Evolutionary conservation across 2,888 invertebrate species (phyloP).

Genomic region (Entomobrya proxima): DNA sequence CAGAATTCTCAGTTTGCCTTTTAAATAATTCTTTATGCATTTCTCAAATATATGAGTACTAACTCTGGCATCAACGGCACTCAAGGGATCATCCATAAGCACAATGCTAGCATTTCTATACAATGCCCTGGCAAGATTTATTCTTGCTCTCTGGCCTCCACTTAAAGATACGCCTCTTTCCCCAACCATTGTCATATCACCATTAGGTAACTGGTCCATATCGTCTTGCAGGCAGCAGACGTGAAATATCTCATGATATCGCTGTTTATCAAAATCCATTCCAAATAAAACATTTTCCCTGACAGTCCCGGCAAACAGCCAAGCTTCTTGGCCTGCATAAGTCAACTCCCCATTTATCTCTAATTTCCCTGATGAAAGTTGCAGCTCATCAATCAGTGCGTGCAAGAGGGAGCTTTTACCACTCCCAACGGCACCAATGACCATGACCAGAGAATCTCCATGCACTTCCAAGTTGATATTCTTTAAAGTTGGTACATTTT

Average conservation of each 20-base stretch:
- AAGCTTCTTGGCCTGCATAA: slow-evolving; percentile 68
- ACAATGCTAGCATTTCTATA: slow-evolving; percentile 79
- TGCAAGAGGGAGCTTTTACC: slow-evolving; percentile 73
- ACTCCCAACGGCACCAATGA: slow-evolving; percentile 75
- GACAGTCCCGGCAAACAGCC: slow-evolving; percentile 70
- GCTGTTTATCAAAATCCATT: slow-evolving; percentile 50
- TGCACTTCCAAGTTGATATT: slow-evolving; percentile 83
- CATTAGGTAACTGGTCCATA: slow-evolving; percentile 66
- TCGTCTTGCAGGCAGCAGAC: slow-evolving; percentile 77
- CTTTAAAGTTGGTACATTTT: slow-evolving; percentile 80
- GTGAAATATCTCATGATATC: slow-evolving; percentile 78
- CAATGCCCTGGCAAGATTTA: slow-evolving; percentile 83
- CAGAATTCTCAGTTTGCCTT: slow-evolving; percentile 84
- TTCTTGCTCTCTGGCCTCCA: slow-evolving; percentile 90
- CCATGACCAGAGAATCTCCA: slow-evolving; percentile 81
- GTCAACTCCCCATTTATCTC: slow-evolving; percentile 62
- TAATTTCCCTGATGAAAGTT: slow-evolving; percentile 61
- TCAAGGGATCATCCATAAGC: slow-evolving; percentile 79
- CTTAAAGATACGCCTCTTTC: slow-evolving; percentile 85
- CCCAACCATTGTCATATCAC: slow-evolving; percentile 70
- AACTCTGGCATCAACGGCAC: slow-evolving; percentile 79
- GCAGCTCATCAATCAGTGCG: slow-evolving; percentile 67
- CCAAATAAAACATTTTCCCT: slow-evolving; percentile 73
- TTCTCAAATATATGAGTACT: slow-evolving; percentile 78
- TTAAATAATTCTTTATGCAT: slow-evolving; percentile 77